Percentiles rank a stretch among this genome's conserved stretches.
phyloP scores from a whole-genome alignment of 1,140 invertebrate genomes.

The Pentalonia nigronervosa region DNA sequence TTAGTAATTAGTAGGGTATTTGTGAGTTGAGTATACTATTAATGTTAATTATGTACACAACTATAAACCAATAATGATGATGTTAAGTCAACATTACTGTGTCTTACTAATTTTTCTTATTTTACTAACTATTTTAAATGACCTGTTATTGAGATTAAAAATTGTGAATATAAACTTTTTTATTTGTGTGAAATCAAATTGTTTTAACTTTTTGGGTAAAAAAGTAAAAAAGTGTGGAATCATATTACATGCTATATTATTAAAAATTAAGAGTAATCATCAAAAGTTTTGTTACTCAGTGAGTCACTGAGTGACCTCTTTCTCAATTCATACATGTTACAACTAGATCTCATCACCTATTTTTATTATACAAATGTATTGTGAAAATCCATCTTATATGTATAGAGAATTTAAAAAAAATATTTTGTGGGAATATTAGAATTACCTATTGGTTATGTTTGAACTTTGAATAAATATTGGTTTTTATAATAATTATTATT shows the following conservation, averaged over 20 bases:
- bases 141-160: not conserved
- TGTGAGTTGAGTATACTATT: not conserved
- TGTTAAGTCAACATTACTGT: not conserved
- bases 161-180: not conserved
- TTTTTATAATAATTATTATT: constrained; percentile 43
- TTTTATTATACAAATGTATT: not conserved
- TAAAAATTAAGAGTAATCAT: not conserved
- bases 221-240: not conserved
- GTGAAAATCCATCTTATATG: not conserved
- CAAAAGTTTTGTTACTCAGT: not conserved
- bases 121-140: too few relatives aligned
- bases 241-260: not conserved
- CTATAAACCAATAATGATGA: not conserved
- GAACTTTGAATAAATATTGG: constrained; percentile 34
- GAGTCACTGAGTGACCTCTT: not conserved
- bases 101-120: not conserved
- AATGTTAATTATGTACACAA: not conserved
- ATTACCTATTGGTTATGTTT: not conserved
- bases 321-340: not conserved
- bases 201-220: not conserved
- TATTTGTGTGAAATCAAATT: not conserved
- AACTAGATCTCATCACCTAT: not conserved
- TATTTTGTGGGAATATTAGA: not conserved
- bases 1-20: not conserved
- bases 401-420: not conserved